Evolutionary conservation across 2,113 vertebrate genomes (phyloP).

Genomic region (Willisornis vidua): DNA sequence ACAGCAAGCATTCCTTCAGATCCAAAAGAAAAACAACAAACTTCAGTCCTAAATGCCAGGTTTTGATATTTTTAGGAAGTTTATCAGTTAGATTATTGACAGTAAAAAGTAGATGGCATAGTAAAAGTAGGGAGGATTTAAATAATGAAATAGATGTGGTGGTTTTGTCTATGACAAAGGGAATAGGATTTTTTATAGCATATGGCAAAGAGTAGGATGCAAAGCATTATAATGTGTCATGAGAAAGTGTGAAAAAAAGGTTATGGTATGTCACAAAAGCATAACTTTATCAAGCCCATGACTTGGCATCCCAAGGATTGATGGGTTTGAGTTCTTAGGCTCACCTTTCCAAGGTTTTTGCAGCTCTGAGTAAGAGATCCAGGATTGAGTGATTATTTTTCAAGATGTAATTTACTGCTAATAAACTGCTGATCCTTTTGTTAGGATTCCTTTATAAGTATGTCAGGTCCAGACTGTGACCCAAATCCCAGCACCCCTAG

Average conservation of each 20-base stretch:
- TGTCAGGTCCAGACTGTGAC: neutral
- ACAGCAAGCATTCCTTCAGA: neutral
- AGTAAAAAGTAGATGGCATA: neutral
- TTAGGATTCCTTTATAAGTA: neutral
- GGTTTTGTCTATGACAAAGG: neutral
- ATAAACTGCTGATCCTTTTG: neutral
- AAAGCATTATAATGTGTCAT: neutral
- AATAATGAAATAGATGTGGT: neutral
- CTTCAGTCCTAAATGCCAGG: neutral
- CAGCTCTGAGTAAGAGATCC: neutral
- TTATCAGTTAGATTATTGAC: neutral
- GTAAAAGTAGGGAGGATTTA: neutral
- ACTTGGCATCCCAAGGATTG: neutral
- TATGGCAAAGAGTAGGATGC: neutral
- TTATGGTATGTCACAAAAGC: neutral
- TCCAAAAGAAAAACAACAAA: neutral
- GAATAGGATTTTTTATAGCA: neutral
- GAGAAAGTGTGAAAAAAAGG: neutral
- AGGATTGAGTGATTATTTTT: neutral
- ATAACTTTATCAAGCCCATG: neutral
- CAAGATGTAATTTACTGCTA: neutral
- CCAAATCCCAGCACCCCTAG: accelerated
- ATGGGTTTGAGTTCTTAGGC: neutral
- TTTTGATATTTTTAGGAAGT: neutral
- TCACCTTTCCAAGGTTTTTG: neutral